These are phyloP conservation scores for Noturus placidus DNA, from an alignment of 2,113 vertebrate species.

Conservation along the genomic window DNA sequence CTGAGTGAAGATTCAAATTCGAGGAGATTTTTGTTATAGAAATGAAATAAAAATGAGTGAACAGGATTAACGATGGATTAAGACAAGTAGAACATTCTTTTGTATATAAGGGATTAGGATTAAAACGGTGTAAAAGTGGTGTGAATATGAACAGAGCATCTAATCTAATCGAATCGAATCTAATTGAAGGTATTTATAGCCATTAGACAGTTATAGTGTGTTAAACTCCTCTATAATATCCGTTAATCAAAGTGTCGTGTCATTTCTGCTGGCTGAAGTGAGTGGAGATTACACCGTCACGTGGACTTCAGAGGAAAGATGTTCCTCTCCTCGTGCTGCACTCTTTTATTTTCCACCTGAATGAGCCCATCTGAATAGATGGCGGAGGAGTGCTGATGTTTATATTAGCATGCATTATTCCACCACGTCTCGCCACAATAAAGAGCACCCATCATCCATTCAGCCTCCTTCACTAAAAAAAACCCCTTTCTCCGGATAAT, in stretches of 20 bases:
- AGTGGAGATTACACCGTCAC: conserved; percentile 63
- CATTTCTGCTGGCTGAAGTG: conserved; percentile 4
- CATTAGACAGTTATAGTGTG: not conserved
- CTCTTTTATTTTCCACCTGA: conserved; percentile 77
- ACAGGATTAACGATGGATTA: not conserved
- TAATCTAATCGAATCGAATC: not conserved
- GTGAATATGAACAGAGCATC: not conserved
- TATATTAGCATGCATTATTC: conserved; percentile 80
- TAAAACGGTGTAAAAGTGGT: not conserved
- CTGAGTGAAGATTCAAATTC: not conserved
- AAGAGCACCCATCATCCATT: conserved; percentile 65
- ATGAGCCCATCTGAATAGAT: conserved; percentile 74
- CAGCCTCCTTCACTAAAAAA: conserved; percentile 36
- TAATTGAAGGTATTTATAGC: not conserved
- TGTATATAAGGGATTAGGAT: not conserved
- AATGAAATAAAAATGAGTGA: not conserved
- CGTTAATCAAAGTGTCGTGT: conserved; percentile 42
- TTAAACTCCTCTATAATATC: conserved; percentile 18
- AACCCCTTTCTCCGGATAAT: conserved; percentile 66
- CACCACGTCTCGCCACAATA: conserved; percentile 70
- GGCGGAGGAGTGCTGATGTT: conserved; percentile 75
- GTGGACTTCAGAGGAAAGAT: conserved; percentile 64
- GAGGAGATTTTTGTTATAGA: not conserved
- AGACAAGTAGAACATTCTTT: not conserved
- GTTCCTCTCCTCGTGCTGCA: conserved; percentile 63